Base-by-base conservation (phyloP, 2,888 invertebrate genomes). In the Pecten maximus region DNA sequence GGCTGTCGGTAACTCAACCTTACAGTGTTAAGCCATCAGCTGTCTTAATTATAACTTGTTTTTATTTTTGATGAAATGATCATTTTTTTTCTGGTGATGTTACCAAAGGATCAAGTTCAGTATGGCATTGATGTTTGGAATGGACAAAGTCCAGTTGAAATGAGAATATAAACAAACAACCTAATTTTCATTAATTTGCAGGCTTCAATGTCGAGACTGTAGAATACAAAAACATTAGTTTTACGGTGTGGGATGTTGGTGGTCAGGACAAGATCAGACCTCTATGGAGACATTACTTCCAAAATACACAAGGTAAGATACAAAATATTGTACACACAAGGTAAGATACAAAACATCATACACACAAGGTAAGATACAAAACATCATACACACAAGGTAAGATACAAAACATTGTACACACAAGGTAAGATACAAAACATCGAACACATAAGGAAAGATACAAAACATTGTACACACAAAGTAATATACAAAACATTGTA, bases 201-300 rank as follows among this genome's bases (percentile, higher is more conserved):
- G 99, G 99, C 16, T 99, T 99, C 97, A 99, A 99, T 97, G 99
- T 99, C 44, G 99, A 99, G 97, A 99, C 99, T 6, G 99, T 99
- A 15, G 99, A 99, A 97, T 99, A 99, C 97, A 99, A 99, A 97
- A 99, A 99, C 97, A 99, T 99, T 96, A 98, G 98, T 96, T 99
- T 99, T 97, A 99, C 99, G 44, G 99, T 99, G 16, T 99, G 99
- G 99, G 99, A 99, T 97, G 99, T 99, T 91, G 99, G 99, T 96
- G 99, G 99, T 93, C 99, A 99, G 97, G 99, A 99, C 96, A 99
- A 99, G 97, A 99, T 99, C 96, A 97, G 99, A 93, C 99, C 99
- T 4, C 97, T 99, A 87, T 99, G 99, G 99, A 98, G 99, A 96
- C 99, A 99, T 97, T 99, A 99, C 96, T 99, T 99, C 97, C 99